phyloP scores from a whole-genome alignment of 2,888 invertebrate species.

The Eupithecia subumbrata region DNA sequence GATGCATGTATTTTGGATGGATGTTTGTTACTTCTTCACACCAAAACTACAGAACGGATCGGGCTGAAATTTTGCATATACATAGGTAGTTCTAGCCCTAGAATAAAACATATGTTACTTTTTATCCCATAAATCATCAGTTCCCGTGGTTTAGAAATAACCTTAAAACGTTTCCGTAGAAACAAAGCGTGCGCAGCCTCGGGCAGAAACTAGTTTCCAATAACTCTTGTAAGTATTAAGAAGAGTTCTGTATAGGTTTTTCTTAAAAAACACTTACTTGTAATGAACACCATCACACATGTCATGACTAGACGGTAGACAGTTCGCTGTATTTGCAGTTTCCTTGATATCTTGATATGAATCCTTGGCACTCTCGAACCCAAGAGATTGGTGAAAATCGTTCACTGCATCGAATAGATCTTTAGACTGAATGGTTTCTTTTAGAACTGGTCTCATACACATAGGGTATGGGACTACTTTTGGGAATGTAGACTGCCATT shows the following conservation, averaged over 20 bases:
- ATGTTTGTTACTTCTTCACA: too few species aligned
- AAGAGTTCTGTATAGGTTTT: not conserved
- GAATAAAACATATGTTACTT: too few species aligned
- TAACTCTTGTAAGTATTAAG: too few species aligned
- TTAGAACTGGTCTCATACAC: constrained; percentile 81
- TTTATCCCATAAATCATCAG: too few species aligned
- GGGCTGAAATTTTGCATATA: too few species aligned
- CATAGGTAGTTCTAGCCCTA: too few species aligned
- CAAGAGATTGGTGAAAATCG: constrained; percentile 85
- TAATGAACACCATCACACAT: constrained; percentile 87
- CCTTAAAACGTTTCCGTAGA: too few species aligned
- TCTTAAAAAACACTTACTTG: constrained; percentile 71
- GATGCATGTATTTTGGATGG: too few species aligned
- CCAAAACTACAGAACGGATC: too few species aligned
- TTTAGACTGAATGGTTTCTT: constrained; percentile 66
- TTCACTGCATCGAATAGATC: constrained; percentile 85
- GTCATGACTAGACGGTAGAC: constrained; percentile 88
- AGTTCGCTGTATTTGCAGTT: constrained; percentile 84
- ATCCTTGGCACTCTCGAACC: constrained; percentile 84
- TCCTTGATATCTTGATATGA: constrained; percentile 85
- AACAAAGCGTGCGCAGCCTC: too few species aligned
- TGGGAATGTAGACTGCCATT: constrained; percentile 81
- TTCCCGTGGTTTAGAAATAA: too few species aligned
- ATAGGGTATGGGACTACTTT: constrained; percentile 80
- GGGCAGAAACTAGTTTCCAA: too few species aligned